Evolutionary conservation across 2,113 vertebrate species (phyloP).

Genomic region (Lipotes vexillifer): DNA sequence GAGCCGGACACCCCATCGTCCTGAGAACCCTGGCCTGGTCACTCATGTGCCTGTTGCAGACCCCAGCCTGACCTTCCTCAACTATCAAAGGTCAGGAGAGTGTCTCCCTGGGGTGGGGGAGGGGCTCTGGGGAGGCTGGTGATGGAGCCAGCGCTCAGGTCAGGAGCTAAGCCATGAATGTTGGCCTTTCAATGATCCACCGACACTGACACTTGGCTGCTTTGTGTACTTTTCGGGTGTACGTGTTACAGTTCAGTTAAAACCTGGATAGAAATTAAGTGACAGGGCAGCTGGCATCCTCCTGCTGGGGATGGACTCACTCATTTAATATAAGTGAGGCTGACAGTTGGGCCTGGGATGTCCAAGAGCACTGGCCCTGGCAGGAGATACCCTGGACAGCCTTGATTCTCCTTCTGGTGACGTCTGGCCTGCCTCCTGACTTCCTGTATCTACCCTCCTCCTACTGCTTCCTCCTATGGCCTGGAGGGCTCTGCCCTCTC

Average conservation of each 20-base stretch:
- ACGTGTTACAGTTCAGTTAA: not conserved
- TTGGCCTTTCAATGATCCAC: too few species aligned
- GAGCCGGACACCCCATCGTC: not conserved
- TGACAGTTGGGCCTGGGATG: not conserved
- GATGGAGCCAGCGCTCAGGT: not conserved
- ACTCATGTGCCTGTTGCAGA: not conserved
- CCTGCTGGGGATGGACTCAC: not conserved
- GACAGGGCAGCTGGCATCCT: not conserved
- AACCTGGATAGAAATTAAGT: not conserved
- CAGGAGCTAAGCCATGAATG: not conserved
- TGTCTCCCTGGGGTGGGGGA: not conserved
- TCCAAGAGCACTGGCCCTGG: not conserved
- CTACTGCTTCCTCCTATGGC: not conserved
- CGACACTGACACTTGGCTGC: not conserved
- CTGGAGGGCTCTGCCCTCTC: not conserved
- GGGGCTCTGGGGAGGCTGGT: not conserved
- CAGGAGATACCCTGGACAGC: not conserved
- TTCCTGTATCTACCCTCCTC: not conserved
- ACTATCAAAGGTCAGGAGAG: not conserved
- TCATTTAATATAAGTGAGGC: not conserved
- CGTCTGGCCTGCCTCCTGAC: not conserved
- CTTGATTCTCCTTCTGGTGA: not conserved
- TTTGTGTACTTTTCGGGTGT: not conserved
- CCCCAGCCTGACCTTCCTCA: not conserved
- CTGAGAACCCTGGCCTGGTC: not conserved